Base-by-base conservation (phyloP, 2,797 vertebrate genomes). In the Myotis planiceps region DNA sequence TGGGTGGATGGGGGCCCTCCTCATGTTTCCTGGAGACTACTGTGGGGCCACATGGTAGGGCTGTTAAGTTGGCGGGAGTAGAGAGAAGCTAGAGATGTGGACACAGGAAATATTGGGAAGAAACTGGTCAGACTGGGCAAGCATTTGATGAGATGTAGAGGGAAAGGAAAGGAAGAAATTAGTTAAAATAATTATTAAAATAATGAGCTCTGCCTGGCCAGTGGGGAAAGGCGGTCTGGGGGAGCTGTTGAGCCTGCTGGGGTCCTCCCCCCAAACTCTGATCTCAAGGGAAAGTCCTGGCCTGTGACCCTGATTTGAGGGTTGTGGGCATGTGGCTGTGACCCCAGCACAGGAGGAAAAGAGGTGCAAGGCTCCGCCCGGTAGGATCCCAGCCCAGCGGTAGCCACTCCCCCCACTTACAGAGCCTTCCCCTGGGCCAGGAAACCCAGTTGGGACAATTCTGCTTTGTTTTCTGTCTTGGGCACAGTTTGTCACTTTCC, bases 401-500 rank as follows among this genome's bases (percentile, higher is more conserved):
- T 45, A 37, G 25, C 27, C 29, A 23, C 18, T 55, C 14, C 25
- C 29, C 29, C 42, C 63, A 10, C 16, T 14, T 53, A 27, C 42
- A 5, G 6, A 58, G 37, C 19, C 29, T 21, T 10, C 25, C 37
- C n/a, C 58, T 25, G 1, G 51, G 21, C 37, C 78, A 34, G 45
- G n/a, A 60, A 42, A 12, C 60, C 15, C 32, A 19, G 21, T 0
- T 32, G 53, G 72, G 39, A 74, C 25, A 58, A 21, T 45, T 74
- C 63, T 69, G 47, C 87, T 85, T 86, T 79, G 55, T 45, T 51
- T n/a, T 25, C 18, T 23, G 6, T 85, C 76, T n/a, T 6, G 7
- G 92, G 29, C 18, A 93, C 16, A 93, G 95, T 97, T 98, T 0
- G 32, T 93, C 91, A 90, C 74, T 90, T 82, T 76, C 72, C 71